Conservation (phyloP, 2,888 invertebrate species). For the Melanargia galathea region DNA sequence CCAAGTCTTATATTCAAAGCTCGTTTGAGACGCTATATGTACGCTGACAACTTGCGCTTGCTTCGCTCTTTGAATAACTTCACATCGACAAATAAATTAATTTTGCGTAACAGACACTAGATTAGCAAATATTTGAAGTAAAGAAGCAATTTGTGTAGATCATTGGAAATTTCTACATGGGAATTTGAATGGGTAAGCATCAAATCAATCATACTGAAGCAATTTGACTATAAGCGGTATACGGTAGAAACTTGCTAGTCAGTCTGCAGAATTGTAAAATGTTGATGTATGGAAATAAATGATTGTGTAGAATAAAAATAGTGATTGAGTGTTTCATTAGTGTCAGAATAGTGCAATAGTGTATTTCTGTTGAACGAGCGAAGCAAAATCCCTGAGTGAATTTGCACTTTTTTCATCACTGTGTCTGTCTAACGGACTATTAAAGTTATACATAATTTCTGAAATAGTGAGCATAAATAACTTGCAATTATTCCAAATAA, state of each 20-base stretch:
- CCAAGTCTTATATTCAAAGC: no score
- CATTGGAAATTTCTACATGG: slow-evolving; percentile 50
- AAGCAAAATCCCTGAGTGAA: not conserved
- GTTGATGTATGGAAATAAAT: not conserved
- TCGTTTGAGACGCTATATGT: no score
- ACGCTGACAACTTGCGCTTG: no score
- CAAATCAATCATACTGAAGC: slow-evolving; percentile 68
- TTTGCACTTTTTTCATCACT: not conserved
- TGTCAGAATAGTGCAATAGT: not conserved
- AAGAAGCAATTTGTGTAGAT: not conserved
- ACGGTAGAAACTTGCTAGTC: slow-evolving; percentile 51
- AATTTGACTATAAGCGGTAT: slow-evolving; percentile 60
- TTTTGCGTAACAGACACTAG: not conserved
- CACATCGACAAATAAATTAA: not conserved
- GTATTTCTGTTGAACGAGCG: not conserved
- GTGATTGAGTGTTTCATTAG: not conserved
- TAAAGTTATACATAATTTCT: not conserved
- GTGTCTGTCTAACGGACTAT: not conserved
- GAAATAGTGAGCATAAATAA: not conserved
- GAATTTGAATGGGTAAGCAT: slow-evolving; percentile 49
- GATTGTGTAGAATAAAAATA: not conserved
- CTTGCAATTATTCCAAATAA: no score
- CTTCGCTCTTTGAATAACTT: no score
- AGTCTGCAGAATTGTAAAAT: slow-evolving; percentile 28
- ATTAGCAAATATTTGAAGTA: not conserved